Base-by-base conservation (phyloP, 30 jellyfish, hydroid and myxozoan species). In the Clytia hemisphaerica region DNA sequence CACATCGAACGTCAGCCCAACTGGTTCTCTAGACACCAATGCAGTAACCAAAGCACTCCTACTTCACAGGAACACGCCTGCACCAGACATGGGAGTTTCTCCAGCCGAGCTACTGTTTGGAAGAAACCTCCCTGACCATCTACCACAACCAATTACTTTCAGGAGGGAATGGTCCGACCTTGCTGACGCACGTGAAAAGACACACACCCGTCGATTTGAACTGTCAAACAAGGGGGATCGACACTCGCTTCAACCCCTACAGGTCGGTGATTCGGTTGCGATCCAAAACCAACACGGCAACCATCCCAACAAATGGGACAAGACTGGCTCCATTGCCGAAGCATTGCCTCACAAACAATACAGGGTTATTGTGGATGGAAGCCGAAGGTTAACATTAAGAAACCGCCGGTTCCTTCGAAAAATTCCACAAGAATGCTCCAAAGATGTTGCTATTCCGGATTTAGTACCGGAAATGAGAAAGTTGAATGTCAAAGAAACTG, bases 291-390 rank as follows among this genome's bases (percentile, higher is more conserved):
- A 59, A 59, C 72, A 59, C 61, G 72, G 61, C 60, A 25, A 25
- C 10, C 73, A 59, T 59, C 73, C 73, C 24, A 9, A 18, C 14
- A 59, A 61, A 59, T 59, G 73, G 73, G 73, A 59, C 73, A 59
- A 59, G 73, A 32, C 73, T 51, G 62, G 62, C 26, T 59, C 59
- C 72, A 25, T 59, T 31, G 29, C 24, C 14, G 24, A 50, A 28
- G 22, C 65, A 9, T 6, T 50, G 29, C 73, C 73, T 10, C 73
- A 60, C 24, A 10, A 60, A 6, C 73, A 60, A 31, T 60, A 60
- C 66, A 51, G 66, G 31, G 34, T 51, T 12, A 10, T 31, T 10
- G 29, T 25, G 21, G 67, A 60, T 25, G 67, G 73, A 10, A 60
- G 73, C 65, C 63, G 67, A 24, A 24, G 63, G 12, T 16, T 14